phyloP scores from a whole-genome alignment of 2,888 invertebrate genomes.

The Hesperia comma region DNA sequence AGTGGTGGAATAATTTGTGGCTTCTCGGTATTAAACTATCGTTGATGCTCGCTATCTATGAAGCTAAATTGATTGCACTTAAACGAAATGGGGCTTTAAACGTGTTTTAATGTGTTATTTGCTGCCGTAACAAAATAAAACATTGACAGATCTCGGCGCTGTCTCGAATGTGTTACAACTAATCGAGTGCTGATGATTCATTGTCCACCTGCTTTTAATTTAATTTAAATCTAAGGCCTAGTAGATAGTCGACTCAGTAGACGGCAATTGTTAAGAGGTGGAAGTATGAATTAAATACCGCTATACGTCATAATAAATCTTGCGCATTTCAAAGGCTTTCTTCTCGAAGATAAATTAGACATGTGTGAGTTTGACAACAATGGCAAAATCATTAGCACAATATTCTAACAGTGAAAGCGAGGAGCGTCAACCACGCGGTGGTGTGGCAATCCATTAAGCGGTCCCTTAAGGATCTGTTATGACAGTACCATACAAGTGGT shows the following conservation, averaged over 20 bases:
- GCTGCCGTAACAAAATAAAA: slow-evolving; percentile 14
- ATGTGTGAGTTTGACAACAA: slow-evolving; percentile 35
- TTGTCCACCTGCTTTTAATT: slow-evolving; percentile 31
- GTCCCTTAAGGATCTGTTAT: slow-evolving; percentile 71
- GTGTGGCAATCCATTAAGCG: slow-evolving; percentile 61
- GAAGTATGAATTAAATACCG: slow-evolving; percentile 32
- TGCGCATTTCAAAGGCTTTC: slow-evolving; percentile 33
- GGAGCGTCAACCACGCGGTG: slow-evolving; percentile 18
- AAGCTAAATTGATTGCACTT: slow-evolving; percentile 26
- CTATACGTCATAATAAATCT: slow-evolving; percentile 35
- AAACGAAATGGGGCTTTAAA: slow-evolving; percentile 18
- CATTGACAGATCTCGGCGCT: background rate
- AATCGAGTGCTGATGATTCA: slow-evolving; percentile 31
- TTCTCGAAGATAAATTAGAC: slow-evolving; percentile 34
- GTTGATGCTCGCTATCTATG: slow-evolving; percentile 17
- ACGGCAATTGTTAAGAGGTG: background rate
- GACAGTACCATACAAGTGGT: slow-evolving; percentile 72
- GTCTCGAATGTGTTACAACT: slow-evolving; percentile 16
- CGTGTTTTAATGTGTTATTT: slow-evolving; percentile 22
- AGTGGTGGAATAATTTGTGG: slow-evolving; percentile 69
- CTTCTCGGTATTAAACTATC: slow-evolving; percentile 37
- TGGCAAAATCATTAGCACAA: slow-evolving; percentile 36
- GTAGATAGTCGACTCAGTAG: background rate
- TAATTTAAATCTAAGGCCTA: slow-evolving; percentile 25
- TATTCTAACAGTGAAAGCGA: slow-evolving; percentile 24